Percentiles rank a stretch among this genome's conserved stretches.
Evolutionary conservation across 1,140 invertebrate species (phyloP).

Genomic region (Heliconius nattereri): DNA sequence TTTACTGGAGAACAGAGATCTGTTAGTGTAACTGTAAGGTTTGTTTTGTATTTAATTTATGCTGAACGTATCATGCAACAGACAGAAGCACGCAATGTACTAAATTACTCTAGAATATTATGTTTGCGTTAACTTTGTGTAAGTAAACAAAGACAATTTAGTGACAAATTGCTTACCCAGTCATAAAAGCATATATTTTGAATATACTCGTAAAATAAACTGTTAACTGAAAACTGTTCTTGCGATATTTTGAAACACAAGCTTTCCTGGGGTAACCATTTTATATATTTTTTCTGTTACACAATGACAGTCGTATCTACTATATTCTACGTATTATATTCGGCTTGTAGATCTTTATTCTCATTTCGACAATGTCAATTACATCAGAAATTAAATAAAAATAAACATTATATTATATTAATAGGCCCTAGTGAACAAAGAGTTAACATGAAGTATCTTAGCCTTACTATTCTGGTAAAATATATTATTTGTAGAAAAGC

Average conservation of each 20-base stretch:
- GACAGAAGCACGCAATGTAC: background rate
- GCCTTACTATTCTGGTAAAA: background rate
- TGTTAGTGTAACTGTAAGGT: constrained; percentile 66
- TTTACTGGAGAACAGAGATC: constrained; percentile 34
- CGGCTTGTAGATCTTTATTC: no score
- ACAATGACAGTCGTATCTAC: background rate
- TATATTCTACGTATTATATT: no score
- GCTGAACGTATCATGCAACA: background rate
- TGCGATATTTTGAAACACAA: background rate
- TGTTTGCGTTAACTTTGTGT: background rate
- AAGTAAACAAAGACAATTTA: constrained; percentile 1
- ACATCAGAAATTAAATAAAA: no score
- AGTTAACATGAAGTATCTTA: no score
- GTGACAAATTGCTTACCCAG: background rate
- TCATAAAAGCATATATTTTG: background rate
- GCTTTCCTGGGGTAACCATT: background rate
- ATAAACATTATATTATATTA: no score
- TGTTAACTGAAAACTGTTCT: background rate
- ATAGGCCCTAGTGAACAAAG: no score
- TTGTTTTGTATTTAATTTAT: constrained; percentile 44
- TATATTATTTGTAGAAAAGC: no score
- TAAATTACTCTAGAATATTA: background rate
- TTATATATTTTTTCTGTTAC: background rate
- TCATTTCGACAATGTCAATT: no score
- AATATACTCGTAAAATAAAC: background rate